A percentile compares a stretch with the other conserved stretches of the same genome.
These are phyloP conservation scores for Lasiommata megera DNA, from an alignment of 2,888 invertebrate species.

Conservation along the genomic window DNA sequence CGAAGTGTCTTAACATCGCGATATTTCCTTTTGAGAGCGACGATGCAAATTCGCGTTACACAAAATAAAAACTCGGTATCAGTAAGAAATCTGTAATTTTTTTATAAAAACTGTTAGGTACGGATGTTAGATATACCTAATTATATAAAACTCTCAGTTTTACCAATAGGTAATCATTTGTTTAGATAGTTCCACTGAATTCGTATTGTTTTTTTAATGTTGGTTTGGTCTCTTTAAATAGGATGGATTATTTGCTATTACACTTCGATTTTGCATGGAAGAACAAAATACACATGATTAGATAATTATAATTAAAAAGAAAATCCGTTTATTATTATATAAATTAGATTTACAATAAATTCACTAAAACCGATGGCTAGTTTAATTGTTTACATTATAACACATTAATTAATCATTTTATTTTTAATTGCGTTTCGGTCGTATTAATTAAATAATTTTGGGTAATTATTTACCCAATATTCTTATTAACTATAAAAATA, in stretches of 20 bases:
- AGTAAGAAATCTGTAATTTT: not conserved
- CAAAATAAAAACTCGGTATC: not conserved
- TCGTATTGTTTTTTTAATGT: too few relatives aligned
- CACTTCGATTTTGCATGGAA: not conserved
- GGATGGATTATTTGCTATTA: not conserved
- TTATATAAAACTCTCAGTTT: too few relatives aligned
- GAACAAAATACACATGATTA: conserved; percentile 1
- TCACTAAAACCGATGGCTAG: conserved; percentile 55
- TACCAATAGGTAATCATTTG: too few relatives aligned
- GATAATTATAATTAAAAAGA: not conserved
- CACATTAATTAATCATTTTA: conserved; percentile 41
- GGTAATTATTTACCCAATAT: conserved; percentile 56
- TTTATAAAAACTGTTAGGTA: too few relatives aligned
- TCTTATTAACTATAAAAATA: conserved; percentile 77
- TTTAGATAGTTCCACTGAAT: too few relatives aligned
- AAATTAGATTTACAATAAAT: conserved; percentile 43
- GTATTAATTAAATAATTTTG: conserved; percentile 64
- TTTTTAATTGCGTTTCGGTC: conserved; percentile 47
- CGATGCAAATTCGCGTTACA: not conserved
- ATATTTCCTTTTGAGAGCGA: not conserved
- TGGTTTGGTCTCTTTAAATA: not conserved
- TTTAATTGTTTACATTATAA: conserved; percentile 49
- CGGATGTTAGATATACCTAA: too few relatives aligned
- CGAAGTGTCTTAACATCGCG: not conserved
- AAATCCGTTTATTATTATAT: not conserved